Base-by-base conservation (phyloP, 2,113 vertebrate genomes). In the Odocoileus hemionus region DNA sequence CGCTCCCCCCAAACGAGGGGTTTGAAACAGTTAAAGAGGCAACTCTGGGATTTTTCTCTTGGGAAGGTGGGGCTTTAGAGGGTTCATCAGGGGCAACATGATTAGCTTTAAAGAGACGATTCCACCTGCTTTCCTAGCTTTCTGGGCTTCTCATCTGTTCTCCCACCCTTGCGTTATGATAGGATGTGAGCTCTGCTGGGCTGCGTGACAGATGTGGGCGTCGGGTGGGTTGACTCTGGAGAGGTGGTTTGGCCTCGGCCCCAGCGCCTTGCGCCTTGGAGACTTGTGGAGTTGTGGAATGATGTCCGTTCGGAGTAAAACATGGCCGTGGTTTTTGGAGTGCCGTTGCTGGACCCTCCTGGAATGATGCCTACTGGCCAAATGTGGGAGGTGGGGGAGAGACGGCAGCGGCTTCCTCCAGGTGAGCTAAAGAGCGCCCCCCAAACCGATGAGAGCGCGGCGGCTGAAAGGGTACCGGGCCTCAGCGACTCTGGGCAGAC, bases 241-340 rank as follows among this genome's bases (percentile, higher is more conserved):
- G 93, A 82, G 76, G 78, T 16, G 76, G 17, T 28, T 86, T 54
- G 94, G 78, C 91, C 86, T 82, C 16, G 43, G 82, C 86, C 28
- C 7, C 86, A 55, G 47, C 15, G 15, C 74, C 78, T 64, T 36
- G 86, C 43, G 70, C 57, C 95, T 88, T 15, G 17, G 54, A 76
- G 95, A 95, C 96, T 98, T 96, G 97, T 97, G 92, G 97, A 97
- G 96, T 96, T 96, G 95, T 85, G 76, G 85, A 43, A 58, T n/a
- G 50, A 25, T 87, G 83, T 84, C 91, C 85, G 55, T 60, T 57
- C 39, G 16, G 80, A 91, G 88, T 91, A 50, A 92, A 95, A 98
- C 57, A 54, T 86, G 88, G 92, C 97, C 43, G 76, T 86, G 94
- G 21, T 43, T 86, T 93, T 70, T 36, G 95, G 89, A 92, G 83